A percentile compares a stretch with the other conserved stretches of the same genome.
Evolutionary conservation across 2,113 vertebrate species (phyloP).

Genomic region (Mustela lutreola): DNA sequence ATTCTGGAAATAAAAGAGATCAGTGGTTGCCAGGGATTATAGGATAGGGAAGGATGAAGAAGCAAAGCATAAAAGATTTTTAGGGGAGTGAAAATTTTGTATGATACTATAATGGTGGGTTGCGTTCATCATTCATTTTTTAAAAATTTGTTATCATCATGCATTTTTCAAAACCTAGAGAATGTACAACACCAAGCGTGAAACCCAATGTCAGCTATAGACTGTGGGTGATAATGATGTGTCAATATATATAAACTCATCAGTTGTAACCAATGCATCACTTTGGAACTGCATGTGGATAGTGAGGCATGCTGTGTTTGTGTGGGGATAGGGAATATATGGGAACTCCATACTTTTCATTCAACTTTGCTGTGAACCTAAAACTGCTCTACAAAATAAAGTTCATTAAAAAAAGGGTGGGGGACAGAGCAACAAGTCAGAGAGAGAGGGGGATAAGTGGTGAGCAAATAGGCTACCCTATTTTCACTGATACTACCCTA

Average conservation of each 20-base stretch:
- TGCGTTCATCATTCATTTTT: background rate
- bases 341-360: background rate
- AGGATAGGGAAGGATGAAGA: background rate
- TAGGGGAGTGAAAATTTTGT: background rate
- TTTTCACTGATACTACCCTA: background rate
- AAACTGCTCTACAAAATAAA: constrained; percentile 14
- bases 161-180: background rate
- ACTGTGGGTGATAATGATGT: background rate
- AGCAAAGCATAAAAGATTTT: background rate
- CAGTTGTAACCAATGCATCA: background rate
- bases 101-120: background rate
- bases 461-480: background rate
- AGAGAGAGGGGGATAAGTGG: background rate
- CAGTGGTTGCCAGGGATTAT: background rate
- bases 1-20: background rate
- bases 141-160: background rate
- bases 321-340: background rate
- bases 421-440: background rate
- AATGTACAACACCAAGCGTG: background rate
- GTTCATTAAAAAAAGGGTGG: background rate
- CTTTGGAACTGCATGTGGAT: background rate
- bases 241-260: background rate
- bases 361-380: constrained; percentile 19
- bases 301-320: background rate
- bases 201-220: background rate